Evolutionary conservation across 2,113 vertebrate genomes (phyloP).

Genomic region (Burhinus bistriatus): DNA sequence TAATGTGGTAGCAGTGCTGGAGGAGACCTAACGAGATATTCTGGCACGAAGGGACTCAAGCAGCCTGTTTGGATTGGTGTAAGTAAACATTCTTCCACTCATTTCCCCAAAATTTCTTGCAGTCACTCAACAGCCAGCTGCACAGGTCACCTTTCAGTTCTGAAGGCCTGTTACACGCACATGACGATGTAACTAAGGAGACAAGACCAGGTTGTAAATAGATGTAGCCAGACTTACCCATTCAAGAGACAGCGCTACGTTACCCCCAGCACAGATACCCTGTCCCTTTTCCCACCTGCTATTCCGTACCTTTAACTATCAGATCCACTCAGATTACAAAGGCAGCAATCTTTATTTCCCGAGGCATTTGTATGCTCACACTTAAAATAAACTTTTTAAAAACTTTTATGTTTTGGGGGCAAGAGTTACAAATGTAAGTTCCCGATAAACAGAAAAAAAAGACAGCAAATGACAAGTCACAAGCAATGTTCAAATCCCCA

Average conservation of each 20-base stretch:
- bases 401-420: neutral
- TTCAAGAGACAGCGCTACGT: neutral
- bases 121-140: neutral
- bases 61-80: neutral
- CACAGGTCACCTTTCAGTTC: neutral
- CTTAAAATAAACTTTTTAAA: neutral
- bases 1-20: neutral
- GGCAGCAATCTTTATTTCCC: constrained; percentile 51
- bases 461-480: neutral
- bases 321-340: constrained; percentile 21
- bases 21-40: neutral
- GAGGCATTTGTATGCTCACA: neutral
- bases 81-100: neutral
- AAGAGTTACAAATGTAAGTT: neutral
- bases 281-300: neutral
- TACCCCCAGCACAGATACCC: neutral
- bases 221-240: too few species aligned
- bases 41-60: neutral
- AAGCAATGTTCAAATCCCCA: neutral
- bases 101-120: neutral
- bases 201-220: neutral
- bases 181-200: accelerated
- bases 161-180: neutral
- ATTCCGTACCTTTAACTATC: neutral
- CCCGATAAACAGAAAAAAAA: neutral